phyloP scores from a whole-genome alignment of 1,140 invertebrate species.

The Orussus abietinus region DNA sequence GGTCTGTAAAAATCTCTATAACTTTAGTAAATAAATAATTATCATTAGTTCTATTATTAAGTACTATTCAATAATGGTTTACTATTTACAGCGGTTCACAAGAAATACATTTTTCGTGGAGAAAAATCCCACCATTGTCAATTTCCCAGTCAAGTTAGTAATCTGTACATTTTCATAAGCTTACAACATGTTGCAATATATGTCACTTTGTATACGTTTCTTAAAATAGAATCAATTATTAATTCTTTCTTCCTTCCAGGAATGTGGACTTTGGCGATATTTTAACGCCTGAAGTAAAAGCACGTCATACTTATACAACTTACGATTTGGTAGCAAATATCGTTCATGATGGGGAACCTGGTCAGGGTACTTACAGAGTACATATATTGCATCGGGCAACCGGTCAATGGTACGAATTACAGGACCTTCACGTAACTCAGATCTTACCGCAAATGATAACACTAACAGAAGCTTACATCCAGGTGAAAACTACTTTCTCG shows the following conservation, averaged over 20 bases:
- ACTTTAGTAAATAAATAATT: too few species aligned
- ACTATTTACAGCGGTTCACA: conserved; percentile 77
- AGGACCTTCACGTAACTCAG: conserved; percentile 97
- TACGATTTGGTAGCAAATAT: conserved; percentile 98
- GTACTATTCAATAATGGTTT: too few species aligned
- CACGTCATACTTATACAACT: conserved; percentile 73
- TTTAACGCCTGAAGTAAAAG: conserved; percentile 78
- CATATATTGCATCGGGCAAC: conserved; percentile 94
- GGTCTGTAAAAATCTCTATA: too few species aligned
- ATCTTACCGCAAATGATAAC: conserved; percentile 99
- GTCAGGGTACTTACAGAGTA: conserved; percentile 89
- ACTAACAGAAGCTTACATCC: conserved; percentile 97
- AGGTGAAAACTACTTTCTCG: too few species aligned
- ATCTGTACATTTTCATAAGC: conserved; percentile 11
- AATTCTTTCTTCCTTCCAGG: conserved; percentile 54
- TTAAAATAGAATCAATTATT: conserved; percentile 13
- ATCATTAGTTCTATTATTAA: too few species aligned
- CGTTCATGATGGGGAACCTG: conserved; percentile 96
- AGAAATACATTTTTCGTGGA: conserved; percentile 99
- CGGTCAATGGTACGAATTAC: conserved; percentile 89
- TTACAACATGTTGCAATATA: conserved; percentile 6
- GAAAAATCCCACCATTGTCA: conserved; percentile 99
- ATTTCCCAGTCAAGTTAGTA: conserved; percentile 96
- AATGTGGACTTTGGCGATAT: conserved; percentile 98
- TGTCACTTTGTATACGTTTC: conserved; percentile 9